Conservation (phyloP, 35 echinoderm and acorn worm genomes). For the Chiridota heheva region DNA sequence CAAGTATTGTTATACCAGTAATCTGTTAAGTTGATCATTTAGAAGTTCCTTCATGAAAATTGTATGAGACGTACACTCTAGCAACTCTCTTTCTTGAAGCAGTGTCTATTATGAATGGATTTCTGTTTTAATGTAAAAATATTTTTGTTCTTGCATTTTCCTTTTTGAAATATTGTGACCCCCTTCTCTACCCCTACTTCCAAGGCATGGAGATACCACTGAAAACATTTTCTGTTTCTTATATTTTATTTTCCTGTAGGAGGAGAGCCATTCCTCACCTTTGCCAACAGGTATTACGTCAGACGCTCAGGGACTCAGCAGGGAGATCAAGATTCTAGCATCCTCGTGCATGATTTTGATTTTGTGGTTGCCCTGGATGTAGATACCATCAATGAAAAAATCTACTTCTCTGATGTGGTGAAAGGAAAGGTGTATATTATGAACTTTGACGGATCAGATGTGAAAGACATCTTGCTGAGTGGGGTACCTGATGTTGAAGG, state of each 20-base stretch:
- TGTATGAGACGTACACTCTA: neutral
- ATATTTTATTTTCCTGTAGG: neutral
- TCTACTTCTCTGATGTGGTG: constrained; percentile 42
- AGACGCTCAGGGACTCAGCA: neutral
- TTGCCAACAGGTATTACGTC: constrained; percentile 57
- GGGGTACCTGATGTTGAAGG: constrained; percentile 30
- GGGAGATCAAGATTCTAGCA: neutral
- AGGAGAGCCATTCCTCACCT: constrained; percentile 38
- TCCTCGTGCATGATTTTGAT: constrained; percentile 35
- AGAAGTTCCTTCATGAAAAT: no score
- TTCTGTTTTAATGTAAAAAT: neutral
- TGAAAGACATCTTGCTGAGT: constrained; percentile 10
- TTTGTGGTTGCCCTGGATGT: constrained; percentile 46
- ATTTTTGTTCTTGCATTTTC: neutral
- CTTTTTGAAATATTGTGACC: neutral
- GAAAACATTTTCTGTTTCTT: neutral
- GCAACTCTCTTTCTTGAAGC: neutral
- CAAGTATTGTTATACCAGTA: no score
- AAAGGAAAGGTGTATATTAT: constrained; percentile 24
- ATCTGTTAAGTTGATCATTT: no score
- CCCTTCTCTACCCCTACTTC: neutral
- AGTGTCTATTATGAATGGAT: neutral
- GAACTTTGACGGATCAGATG: constrained; percentile 17
- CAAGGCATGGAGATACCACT: neutral
- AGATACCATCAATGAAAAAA: constrained; percentile 6